Conservation (phyloP, 2,888 invertebrate species). For the Halictus quadricinctus region DNA sequence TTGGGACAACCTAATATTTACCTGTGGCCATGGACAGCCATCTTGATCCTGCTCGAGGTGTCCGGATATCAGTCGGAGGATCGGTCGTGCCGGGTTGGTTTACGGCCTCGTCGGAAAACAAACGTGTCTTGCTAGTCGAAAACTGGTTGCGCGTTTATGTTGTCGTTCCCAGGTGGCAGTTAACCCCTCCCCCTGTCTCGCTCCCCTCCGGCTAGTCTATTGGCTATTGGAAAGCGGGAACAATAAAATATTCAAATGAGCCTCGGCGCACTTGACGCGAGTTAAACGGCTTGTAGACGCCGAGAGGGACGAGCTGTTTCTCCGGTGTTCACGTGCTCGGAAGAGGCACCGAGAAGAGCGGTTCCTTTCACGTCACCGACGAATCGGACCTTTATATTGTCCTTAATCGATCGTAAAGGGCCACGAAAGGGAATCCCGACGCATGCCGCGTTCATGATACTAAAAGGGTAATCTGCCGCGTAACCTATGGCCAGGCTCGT, state of each 20-base stretch:
- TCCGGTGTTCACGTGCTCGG: neutral
- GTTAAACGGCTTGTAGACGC: constrained; percentile 39
- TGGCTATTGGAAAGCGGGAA: constrained; percentile 56
- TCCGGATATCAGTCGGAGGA: constrained; percentile 30
- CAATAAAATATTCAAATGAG: constrained; percentile 65
- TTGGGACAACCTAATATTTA: neutral
- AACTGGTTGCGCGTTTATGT: constrained; percentile 28
- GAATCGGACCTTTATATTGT: constrained; percentile 68
- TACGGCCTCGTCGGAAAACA: constrained; percentile 31
- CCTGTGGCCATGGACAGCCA: constrained; percentile 5
- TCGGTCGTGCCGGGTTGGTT: constrained; percentile 28
- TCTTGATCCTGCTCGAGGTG: constrained; percentile 31
- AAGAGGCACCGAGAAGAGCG: constrained; percentile 11
- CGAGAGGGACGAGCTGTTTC: neutral
- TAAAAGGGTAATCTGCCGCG: constrained; percentile 16
- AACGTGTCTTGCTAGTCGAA: constrained; percentile 32
- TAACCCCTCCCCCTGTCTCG: constrained; percentile 39
- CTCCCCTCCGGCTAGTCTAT: constrained; percentile 35
- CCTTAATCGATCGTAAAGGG: constrained; percentile 76
- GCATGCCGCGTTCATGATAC: constrained; percentile 9
- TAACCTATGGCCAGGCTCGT: constrained; percentile 19
- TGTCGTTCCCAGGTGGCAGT: constrained; percentile 30
- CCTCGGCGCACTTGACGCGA: constrained; percentile 40
- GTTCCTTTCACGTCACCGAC: constrained; percentile 42
- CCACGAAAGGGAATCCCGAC: constrained; percentile 13